phyloP scores from a whole-genome alignment of 2,888 invertebrate species.

The Ariolimax columbianus region DNA sequence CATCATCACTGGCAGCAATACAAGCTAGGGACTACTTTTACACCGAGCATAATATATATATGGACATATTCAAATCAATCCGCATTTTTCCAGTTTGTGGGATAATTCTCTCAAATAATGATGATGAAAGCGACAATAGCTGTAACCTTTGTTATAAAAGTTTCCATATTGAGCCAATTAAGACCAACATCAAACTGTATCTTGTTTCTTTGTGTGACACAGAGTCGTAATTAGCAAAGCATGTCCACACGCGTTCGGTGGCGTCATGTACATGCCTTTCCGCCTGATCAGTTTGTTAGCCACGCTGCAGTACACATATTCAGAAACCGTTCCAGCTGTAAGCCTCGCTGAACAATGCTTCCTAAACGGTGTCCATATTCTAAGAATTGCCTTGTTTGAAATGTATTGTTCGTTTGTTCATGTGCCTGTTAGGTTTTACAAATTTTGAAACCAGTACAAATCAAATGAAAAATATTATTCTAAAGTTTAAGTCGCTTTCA shows the following conservation, averaged over 20 bases:
- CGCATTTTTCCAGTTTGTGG: no score
- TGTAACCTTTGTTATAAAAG: not conserved
- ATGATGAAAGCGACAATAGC: not conserved
- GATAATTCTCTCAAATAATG: not conserved
- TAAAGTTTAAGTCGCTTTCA: not conserved
- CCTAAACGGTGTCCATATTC: not conserved
- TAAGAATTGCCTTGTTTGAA: not conserved
- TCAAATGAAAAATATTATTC: constrained; percentile 12
- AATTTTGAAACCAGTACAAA: not conserved
- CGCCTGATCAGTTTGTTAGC: not conserved
- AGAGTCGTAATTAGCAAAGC: not conserved
- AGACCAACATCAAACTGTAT: not conserved
- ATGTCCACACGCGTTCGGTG: not conserved
- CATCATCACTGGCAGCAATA: no score
- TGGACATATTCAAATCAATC: no score
- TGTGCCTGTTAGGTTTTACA: not conserved
- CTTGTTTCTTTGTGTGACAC: not conserved
- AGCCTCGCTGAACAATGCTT: not conserved
- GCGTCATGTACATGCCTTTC: not conserved
- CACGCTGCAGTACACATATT: not conserved
- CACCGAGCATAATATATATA: no score
- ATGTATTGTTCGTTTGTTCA: not conserved
- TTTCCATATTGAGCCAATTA: not conserved
- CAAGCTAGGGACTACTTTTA: no score
- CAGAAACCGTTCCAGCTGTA: not conserved